Percentiles rank a stretch among this genome's conserved stretches.
These are phyloP conservation scores for Chymomyza procnemis DNA, from an alignment of 2,888 invertebrate genomes.

Conservation along the genomic window DNA sequence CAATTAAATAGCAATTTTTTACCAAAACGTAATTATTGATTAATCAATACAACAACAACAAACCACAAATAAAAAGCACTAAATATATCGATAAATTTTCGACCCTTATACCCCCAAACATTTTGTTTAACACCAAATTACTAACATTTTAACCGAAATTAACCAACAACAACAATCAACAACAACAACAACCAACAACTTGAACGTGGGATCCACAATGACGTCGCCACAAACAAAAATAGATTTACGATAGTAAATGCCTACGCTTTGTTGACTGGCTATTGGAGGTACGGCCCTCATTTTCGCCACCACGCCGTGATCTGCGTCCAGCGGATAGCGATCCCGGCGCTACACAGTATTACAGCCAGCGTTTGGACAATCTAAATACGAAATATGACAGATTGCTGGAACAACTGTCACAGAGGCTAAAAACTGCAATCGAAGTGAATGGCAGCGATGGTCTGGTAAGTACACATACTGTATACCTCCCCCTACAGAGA, in stretches of 20 bases:
- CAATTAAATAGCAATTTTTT: conserved; percentile 67
- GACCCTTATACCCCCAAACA: conserved; percentile 20
- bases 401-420: conserved; percentile 77
- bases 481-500: background rate
- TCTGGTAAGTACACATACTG: conserved; percentile 75
- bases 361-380: conserved; percentile 77
- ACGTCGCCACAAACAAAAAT: conserved; percentile 8
- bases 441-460: conserved; percentile 79
- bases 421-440: conserved; percentile 78
- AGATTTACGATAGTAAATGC: conserved; percentile 79
- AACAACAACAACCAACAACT: conserved; percentile 37
- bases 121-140: conserved; percentile 65
- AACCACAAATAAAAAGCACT: conserved; percentile 74
- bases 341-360: conserved; percentile 78
- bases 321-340: conserved; percentile 76
- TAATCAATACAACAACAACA: conserved; percentile 42
- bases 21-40: conserved; percentile 61
- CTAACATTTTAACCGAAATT: conserved; percentile 75
- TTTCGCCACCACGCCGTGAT: conserved; percentile 78
- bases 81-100: conserved; percentile 57
- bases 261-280: conserved; percentile 79
- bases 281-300: conserved; percentile 78
- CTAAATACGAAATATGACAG: conserved; percentile 78
- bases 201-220: conserved; percentile 29
- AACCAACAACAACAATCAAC: conserved; percentile 53